phyloP scores from a whole-genome alignment of 2,113 vertebrate species.

The Nycticebus coucang region DNA sequence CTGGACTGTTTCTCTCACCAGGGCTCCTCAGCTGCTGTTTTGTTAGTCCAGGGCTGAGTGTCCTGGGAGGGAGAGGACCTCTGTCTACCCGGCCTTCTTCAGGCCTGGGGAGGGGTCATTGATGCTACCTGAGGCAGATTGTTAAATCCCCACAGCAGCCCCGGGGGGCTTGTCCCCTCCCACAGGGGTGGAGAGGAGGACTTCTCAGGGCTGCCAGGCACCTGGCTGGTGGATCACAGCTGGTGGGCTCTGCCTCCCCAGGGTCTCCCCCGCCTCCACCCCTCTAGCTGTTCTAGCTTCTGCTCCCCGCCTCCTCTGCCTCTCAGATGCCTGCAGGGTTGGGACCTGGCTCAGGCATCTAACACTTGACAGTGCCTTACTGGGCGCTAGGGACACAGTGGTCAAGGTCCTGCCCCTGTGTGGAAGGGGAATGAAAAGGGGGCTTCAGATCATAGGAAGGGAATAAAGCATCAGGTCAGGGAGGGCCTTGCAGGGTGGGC shows the following conservation, averaged over 20 bases:
- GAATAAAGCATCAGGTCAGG: neutral
- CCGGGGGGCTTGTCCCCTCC: neutral
- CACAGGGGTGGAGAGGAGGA: neutral
- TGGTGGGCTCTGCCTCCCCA: rapidly evolving
- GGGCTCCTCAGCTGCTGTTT: neutral
- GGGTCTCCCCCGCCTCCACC: neutral
- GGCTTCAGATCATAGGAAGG: neutral
- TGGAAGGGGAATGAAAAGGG: neutral
- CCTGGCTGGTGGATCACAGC: neutral
- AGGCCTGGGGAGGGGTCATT: rapidly evolving
- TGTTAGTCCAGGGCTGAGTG: too few species aligned
- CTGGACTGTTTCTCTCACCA: neutral
- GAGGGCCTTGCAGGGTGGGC: too few species aligned
- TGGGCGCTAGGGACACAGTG: rapidly evolving
- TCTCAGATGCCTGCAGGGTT: neutral
- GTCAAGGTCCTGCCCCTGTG: rapidly evolving
- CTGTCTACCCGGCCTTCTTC: neutral
- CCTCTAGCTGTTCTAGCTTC: neutral
- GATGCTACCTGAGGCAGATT: rapidly evolving
- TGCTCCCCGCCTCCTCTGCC: neutral
- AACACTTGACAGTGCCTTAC: neutral
- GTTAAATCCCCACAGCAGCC: rapidly evolving
- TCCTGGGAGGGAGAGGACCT: too few species aligned
- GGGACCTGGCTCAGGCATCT: neutral
- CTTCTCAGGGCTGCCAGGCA: neutral